Evolutionary conservation across 2,113 vertebrate species (phyloP).

Genomic region (Mastomys coucha): DNA sequence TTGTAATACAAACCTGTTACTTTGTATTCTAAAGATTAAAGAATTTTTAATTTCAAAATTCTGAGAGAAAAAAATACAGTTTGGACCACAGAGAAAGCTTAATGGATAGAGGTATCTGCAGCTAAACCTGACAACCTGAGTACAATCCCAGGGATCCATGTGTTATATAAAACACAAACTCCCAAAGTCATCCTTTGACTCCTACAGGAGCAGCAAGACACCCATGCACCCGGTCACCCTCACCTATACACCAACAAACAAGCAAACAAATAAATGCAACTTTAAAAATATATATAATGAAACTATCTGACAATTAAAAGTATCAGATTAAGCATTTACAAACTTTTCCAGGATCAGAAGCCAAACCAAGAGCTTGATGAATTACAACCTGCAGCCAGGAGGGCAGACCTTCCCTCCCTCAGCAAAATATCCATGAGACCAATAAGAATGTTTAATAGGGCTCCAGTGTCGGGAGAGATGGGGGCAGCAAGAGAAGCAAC

Average conservation of each 20-base stretch:
- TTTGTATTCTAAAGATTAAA: neutral
- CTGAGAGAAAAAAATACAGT: neutral
- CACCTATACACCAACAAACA: neutral
- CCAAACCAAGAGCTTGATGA: neutral
- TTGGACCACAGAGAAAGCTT: no score
- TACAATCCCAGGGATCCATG: neutral
- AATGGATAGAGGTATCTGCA: neutral
- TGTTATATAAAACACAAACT: neutral
- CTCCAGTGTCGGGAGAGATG: neutral
- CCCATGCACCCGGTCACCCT: no score
- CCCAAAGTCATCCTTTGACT: neutral
- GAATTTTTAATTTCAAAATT: conserved; percentile 3
- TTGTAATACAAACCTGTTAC: no score
- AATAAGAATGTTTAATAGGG: neutral
- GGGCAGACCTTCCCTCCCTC: neutral
- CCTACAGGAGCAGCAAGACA: neutral
- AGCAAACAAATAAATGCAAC: neutral
- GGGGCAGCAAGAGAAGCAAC: no score
- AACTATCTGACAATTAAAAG: neutral
- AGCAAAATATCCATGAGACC: neutral
- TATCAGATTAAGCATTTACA: neutral
- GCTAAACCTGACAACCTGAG: neutral
- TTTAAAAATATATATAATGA: neutral
- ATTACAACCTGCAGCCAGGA: neutral
- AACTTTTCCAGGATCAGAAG: neutral